phyloP scores from a whole-genome alignment of 2,113 vertebrate species.

The Paedocypris sp. region DNA sequence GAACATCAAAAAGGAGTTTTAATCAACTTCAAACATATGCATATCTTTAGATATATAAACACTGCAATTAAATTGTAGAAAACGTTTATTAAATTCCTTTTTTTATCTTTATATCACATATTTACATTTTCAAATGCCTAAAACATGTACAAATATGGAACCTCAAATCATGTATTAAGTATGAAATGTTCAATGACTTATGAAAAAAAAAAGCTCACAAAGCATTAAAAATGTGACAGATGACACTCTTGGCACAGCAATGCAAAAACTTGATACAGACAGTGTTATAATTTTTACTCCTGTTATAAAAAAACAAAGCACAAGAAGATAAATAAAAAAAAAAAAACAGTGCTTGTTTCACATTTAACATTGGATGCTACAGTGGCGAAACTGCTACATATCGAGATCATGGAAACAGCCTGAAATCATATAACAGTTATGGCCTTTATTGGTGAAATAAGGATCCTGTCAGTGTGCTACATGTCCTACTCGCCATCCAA shows the following conservation, averaged over 20 bases:
- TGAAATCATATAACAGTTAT: slow-evolving; percentile 43
- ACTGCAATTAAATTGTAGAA: slow-evolving; percentile 38
- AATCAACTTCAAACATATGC: background rate
- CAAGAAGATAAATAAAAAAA: slow-evolving; percentile 22
- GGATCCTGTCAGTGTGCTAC: slow-evolving; percentile 34
- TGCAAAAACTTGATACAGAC: slow-evolving; percentile 37
- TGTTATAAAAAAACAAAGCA: too few species aligned
- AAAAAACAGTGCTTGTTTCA: slow-evolving; percentile 34
- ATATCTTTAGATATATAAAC: slow-evolving; percentile 16
- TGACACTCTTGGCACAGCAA: slow-evolving; percentile 37
- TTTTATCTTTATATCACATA: slow-evolving; percentile 37
- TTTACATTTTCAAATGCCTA: slow-evolving; percentile 39
- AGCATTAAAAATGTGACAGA: slow-evolving; percentile 29
- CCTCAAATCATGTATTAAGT: slow-evolving; percentile 12
- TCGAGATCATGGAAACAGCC: slow-evolving; percentile 44
- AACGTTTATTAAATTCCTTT: slow-evolving; percentile 40
- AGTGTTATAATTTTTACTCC: slow-evolving; percentile 29
- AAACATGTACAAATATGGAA: slow-evolving; percentile 37
- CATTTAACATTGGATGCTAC: slow-evolving; percentile 54
- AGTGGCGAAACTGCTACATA: slow-evolving; percentile 65
- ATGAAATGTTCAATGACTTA: slow-evolving; percentile 21
- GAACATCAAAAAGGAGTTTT: background rate
- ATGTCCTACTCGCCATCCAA: slow-evolving; percentile 19
- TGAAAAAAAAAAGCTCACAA: too few species aligned
- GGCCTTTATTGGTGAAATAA: slow-evolving; percentile 33